Evolutionary conservation across 2,797 vertebrate genomes (phyloP), one percentile per base, ranked within the genome.

Genomic region (Aselliscus stoliczkanus): DNA sequence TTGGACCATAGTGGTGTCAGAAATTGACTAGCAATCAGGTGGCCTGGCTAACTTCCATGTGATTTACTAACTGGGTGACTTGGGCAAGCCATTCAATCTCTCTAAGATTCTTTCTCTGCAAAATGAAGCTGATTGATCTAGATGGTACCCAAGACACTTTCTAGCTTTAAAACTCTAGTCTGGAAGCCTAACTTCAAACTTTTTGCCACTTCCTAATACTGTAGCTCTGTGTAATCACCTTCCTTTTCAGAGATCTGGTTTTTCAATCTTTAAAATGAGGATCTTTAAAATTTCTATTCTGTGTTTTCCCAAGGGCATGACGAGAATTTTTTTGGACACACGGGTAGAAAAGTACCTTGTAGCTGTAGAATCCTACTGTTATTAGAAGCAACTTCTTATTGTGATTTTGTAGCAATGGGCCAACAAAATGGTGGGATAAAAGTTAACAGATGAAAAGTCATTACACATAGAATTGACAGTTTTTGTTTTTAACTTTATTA

Each of bases 401-500:
- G 25, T 96, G 54, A 92, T 97, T 93, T 93, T 60, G 9, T 92
- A 86, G 85, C 82, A 29, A 7, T 47, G 23, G 81, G 85, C 92
- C 92, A 94, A 81, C 69, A 54, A 73, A 89, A 88, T 73, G 27
- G 37, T 62, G 65, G 54, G 70, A 56, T 82, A 31, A 88, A 96
- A 94, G 91, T 94, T 31, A 14, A 65, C 47, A 92, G 90, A 95
- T 72, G 69, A 91, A 89, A 96, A 73, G 37, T 88, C 75, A 52
- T 44, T n/a, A 34, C 21, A 60, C 17, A 79, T 83, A 70, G 37
- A 62, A 39, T 76, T 91, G 92, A 91, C 67, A 34, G 5, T 60
- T 89, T 97, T 95, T 89, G 5, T 60, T 89, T 97, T 95, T 89
- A 95, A 96, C n/a, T n/a, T n/a, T n/a, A n/a, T n/a, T n/a, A n/a